These are phyloP conservation scores for Ammospiza nelsoni DNA, from an alignment of 2,113 vertebrate genomes.

Conservation along the genomic window DNA sequence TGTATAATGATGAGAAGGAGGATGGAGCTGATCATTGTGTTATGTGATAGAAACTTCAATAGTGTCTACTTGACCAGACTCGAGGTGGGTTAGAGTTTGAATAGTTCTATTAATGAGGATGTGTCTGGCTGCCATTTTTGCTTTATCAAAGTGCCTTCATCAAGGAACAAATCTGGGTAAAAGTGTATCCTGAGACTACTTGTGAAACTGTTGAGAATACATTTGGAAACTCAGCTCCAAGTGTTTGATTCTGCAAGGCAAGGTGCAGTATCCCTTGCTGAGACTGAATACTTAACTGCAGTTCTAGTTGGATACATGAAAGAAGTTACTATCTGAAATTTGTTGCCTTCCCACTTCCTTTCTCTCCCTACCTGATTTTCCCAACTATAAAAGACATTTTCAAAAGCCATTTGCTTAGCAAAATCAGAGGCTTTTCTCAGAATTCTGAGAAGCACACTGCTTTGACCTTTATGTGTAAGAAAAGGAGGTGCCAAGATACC, in stretches of 20 bases:
- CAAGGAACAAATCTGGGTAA: background rate
- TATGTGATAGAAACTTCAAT: background rate
- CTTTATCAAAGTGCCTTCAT: background rate
- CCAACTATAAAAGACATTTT: background rate
- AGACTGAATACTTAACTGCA: background rate
- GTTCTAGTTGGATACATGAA: background rate
- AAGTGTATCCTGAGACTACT: background rate
- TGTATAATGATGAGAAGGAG: background rate
- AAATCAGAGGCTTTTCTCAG: background rate
- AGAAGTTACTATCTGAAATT: background rate
- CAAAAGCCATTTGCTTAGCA: background rate
- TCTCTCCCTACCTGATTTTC: background rate
- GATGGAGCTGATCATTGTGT: background rate
- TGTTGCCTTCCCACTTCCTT: background rate
- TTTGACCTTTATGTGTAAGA: background rate
- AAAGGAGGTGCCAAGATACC: background rate
- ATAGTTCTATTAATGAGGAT: background rate
- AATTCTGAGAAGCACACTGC: background rate
- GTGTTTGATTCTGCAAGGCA: background rate
- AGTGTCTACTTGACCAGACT: background rate
- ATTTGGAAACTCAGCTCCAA: background rate
- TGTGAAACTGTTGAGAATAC: background rate
- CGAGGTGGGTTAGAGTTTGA: background rate
- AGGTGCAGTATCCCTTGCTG: background rate
- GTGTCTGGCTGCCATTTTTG: background rate